These are phyloP conservation scores for Drosophila yooni DNA, from an alignment of 2,888 invertebrate species.

Conservation along the genomic window DNA sequence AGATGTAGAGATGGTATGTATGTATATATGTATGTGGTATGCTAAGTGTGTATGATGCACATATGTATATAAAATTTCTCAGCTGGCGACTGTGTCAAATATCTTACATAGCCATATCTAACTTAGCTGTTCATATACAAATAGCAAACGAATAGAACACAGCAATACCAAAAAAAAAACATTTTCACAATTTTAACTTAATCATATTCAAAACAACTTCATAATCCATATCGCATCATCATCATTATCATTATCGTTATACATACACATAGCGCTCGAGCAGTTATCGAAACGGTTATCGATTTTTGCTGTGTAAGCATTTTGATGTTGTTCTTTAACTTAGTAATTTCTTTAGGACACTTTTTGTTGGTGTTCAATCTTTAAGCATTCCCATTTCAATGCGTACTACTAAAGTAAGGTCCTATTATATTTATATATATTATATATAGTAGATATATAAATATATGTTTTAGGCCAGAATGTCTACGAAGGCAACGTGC, in stretches of 20 bases:
- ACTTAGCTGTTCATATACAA: too few relatives aligned
- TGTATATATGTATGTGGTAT: conserved; percentile 15
- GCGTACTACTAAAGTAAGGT: conserved; percentile 27
- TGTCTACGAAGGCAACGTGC: conserved; percentile 50
- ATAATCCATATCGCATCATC: conserved; percentile 24
- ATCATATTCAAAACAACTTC: not conserved
- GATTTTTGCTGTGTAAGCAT: conserved; percentile 25
- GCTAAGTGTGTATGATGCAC: conserved; percentile 9
- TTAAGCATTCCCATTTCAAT: conserved; percentile 26
- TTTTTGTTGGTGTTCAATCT: conserved; percentile 27
- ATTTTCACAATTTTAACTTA: too few relatives aligned
- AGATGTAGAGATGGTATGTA: conserved; percentile 39
- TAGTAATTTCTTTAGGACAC: conserved; percentile 63
- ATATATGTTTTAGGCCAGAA: conserved; percentile 39
- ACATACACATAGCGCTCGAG: conserved; percentile 42
- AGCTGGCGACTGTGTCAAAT: too few relatives aligned
- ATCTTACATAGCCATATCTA: too few relatives aligned
- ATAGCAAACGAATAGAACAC: too few relatives aligned
- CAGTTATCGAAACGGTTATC: not conserved
- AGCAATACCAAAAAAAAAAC: too few relatives aligned
- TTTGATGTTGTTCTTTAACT: conserved; percentile 24
- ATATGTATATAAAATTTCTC: not conserved
- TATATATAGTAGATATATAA: conserved; percentile 8
- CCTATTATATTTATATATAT: conserved; percentile 8
- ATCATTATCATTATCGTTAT: conserved; percentile 36